Evolutionary conservation across 2,888 invertebrate genomes (phyloP).

Genomic region (Colletes collaris): DNA sequence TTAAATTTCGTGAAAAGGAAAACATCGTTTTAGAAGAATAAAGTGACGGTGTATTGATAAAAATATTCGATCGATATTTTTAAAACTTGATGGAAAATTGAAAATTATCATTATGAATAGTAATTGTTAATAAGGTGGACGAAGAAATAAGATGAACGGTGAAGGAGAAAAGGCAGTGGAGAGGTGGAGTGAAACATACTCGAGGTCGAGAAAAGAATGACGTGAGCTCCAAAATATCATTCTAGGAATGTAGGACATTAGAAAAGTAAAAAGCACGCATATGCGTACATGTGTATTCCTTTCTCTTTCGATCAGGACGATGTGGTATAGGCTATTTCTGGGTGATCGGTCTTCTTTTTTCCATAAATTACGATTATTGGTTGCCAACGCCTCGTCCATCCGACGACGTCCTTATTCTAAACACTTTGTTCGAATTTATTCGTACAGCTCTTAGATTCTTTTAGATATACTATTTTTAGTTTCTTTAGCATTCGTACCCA

Average conservation of each 20-base stretch:
- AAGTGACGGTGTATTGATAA: too few relatives aligned
- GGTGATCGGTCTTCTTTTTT: conserved; percentile 49
- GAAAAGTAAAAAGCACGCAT: conserved; percentile 46
- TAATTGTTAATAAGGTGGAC: conserved; percentile 21
- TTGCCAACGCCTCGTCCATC: conserved; percentile 25
- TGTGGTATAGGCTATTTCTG: conserved; percentile 42
- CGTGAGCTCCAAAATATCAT: conserved; percentile 52
- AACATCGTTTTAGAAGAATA: too few relatives aligned
- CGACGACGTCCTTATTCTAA: background rate
- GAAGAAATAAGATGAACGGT: background rate
- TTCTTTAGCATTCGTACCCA: too few relatives aligned
- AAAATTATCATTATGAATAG: conserved; percentile 19
- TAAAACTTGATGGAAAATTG: background rate
- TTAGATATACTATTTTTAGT: too few relatives aligned
- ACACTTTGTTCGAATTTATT: conserved; percentile 24
- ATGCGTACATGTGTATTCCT: conserved; percentile 29
- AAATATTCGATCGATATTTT: background rate
- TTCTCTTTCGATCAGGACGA: conserved; percentile 52
- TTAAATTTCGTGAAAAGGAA: too few relatives aligned
- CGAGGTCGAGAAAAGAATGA: conserved; percentile 49
- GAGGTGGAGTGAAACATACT: conserved; percentile 29
- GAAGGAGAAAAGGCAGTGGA: conserved; percentile 26
- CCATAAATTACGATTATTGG: conserved; percentile 47
- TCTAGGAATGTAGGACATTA: conserved; percentile 56
- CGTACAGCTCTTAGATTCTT: too few relatives aligned